Base-by-base conservation (phyloP, 2,113 vertebrate genomes). In the Notarius lentiginosus region DNA sequence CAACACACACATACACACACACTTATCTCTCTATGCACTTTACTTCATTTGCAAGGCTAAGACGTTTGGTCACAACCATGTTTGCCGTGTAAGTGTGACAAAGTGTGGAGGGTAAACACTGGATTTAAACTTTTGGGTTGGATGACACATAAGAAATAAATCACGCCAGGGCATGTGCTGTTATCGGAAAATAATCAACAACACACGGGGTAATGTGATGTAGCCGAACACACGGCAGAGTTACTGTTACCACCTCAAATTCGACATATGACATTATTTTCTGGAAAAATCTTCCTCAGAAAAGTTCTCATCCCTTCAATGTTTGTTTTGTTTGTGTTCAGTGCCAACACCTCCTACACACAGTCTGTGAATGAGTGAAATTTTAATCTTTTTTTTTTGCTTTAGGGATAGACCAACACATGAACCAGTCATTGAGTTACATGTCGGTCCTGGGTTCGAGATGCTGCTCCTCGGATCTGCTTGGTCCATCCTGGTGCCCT, bases 1-100 rank as follows among this genome's bases (percentile, higher is more conserved):
- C 70, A 30, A 66, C 51, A 88, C 61, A 89, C 49, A 66, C n/a
- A 81, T 24, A 88, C 15, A 85, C 51, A 53, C 55, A 90, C 11
- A 60, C 27, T 58, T 47, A 61, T 18, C 47, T 73, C 18, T 9
- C 27, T 24, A 18, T 12, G 63, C 41, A 83, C 76, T 55, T 75
- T 47, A 47, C 15, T 24, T 51, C 47, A 75, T 24, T 75, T 49
- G 72, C 72, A 75, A 75, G 47, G 72, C 30, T 10, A 22, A 68
- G 4, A 34, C 30, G 66, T 17, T 70, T 70, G 27, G 14, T 70
- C 70, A 11, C 41, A 73, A 47, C 47, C 70, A 73, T 47, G 34
- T 47, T 34, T 20, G 34, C 30, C 20, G 17, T 47, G 34, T 49
- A 73, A 73, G 70, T 47, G 70, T 73, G 18, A 22, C 18, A 73